Evolutionary conservation across 92 coral and sea anemone species (phyloP).

Genomic region (Nematostella vectensis): DNA sequence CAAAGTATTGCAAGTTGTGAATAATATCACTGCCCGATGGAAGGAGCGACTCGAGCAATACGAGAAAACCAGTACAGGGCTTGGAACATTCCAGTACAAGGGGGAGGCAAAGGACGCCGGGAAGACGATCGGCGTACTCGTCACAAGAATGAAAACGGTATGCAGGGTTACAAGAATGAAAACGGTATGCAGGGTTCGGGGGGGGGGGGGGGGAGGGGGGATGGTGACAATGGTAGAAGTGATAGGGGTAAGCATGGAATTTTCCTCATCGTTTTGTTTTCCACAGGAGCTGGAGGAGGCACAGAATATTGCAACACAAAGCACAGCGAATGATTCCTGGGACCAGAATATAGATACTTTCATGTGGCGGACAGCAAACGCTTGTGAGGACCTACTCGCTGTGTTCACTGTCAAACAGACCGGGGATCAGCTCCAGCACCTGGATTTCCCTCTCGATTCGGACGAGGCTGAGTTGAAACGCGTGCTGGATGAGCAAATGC

Average conservation of each 20-base stretch:
- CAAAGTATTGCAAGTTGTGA: constrained; percentile 6
- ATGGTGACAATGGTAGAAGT: too few species aligned
- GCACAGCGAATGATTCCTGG: constrained; percentile 14
- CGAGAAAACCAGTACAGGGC: constrained; percentile 5
- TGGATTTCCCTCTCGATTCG: constrained; percentile 23
- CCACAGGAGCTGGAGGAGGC: constrained; percentile 22
- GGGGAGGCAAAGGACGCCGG: constrained; percentile 1
- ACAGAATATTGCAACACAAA: constrained; percentile 5
- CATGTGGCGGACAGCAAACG: constrained; percentile 19
- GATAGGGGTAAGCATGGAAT: too few species aligned
- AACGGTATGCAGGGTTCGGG: too few species aligned
- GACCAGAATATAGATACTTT: constrained; percentile 8
- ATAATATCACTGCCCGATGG: constrained; percentile 12
- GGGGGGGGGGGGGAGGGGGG: neutral
- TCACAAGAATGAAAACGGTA: constrained; percentile 20
- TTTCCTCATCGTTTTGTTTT: too few species aligned
- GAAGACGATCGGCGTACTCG: constrained; percentile 12
- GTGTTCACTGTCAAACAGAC: constrained; percentile 15
- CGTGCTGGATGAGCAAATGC: constrained; percentile 11
- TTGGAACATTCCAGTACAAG: constrained; percentile 14
- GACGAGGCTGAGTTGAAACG: constrained; percentile 14
- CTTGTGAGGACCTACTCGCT: constrained; percentile 6
- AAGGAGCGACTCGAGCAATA: constrained; percentile 12
- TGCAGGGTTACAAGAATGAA: too few species aligned
- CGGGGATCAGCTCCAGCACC: neutral